Evolutionary conservation across 2,113 vertebrate genomes (phyloP), one percentile per base, ranked within the genome.

Genomic region (Alectura lathami): DNA sequence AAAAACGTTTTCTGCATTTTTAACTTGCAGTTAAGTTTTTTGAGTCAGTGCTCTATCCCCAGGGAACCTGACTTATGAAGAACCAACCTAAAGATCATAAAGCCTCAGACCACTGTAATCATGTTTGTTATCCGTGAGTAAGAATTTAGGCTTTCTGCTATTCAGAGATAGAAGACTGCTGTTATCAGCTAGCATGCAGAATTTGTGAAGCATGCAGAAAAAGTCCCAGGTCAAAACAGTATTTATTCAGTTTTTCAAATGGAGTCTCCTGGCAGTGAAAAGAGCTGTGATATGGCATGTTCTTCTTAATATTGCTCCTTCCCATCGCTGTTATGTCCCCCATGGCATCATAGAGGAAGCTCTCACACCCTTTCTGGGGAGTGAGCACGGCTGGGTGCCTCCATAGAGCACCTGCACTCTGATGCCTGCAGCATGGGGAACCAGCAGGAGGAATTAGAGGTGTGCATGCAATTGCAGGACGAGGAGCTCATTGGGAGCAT

Each of bases 111-210:
- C 42, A 40, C 30, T 69, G n/a, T 59, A 68, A 82, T n/a, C 45
- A 32, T 54, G 26, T 83, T 77, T 87, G 7, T 60, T 94, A 80
- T 74, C 72, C 68, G 47, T 30, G 15, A 85, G 72, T 20, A 87
- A 67, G 53, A 67, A 72, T 68, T 82, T 34, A 66, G 57, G 26
- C 30, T 87, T 89, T 64, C 77, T 91, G 67, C 50, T 86, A 62
- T 34, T 89, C 40, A 69, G 54, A 68, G 90, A 70, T 83, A 92
- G 84, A 94, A 62, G n/a, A 83, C 11, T n/a, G n/a, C 59, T 92
- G 94, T 94, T 89, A 94, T 91, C 93, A 85, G 72, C 64, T 79
- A 70, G 29, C 27, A 47, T 59, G 42, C 75, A 94, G 79, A 53
- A 88, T 83, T 87, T 69, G 51, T 59, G 82, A 96, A 83, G 78